These are phyloP conservation scores for Lichenostomus cassidix DNA, from an alignment of 2,113 vertebrate genomes.

Conservation along the genomic window DNA sequence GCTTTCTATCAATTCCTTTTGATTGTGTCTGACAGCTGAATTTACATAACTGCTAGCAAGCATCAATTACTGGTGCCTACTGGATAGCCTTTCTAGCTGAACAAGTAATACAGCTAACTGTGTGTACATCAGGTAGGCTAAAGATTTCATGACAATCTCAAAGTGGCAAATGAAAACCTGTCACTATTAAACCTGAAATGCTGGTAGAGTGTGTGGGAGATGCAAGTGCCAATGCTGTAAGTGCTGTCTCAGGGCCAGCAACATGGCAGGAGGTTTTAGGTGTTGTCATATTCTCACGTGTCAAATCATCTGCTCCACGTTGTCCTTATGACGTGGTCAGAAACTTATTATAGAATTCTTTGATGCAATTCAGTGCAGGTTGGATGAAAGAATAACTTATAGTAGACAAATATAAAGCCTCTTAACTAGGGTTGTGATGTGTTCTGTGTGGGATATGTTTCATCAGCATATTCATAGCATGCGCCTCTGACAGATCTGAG, in stretches of 20 bases:
- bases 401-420: constrained; percentile 40
- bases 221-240: neutral
- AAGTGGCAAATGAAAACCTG: neutral
- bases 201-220: neutral
- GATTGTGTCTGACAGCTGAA: neutral
- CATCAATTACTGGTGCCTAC: neutral
- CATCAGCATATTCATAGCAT: constrained; percentile 50
- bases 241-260: neutral
- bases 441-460: constrained; percentile 50
- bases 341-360: neutral
- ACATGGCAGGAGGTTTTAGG: neutral
- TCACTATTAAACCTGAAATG: neutral
- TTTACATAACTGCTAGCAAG: neutral
- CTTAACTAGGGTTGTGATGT: neutral
- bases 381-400: constrained; percentile 48
- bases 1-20: neutral
- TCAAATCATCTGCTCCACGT: neutral
- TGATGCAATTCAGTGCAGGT: neutral
- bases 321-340: neutral
- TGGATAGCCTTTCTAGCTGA: neutral
- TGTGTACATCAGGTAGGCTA: neutral
- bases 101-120: neutral
- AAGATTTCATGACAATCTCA: neutral
- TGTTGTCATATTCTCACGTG: neutral
- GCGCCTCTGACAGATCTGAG: neutral